These are phyloP conservation scores for Polydrusus cervinus DNA, from an alignment of 2,888 invertebrate genomes.

Conservation along the genomic window DNA sequence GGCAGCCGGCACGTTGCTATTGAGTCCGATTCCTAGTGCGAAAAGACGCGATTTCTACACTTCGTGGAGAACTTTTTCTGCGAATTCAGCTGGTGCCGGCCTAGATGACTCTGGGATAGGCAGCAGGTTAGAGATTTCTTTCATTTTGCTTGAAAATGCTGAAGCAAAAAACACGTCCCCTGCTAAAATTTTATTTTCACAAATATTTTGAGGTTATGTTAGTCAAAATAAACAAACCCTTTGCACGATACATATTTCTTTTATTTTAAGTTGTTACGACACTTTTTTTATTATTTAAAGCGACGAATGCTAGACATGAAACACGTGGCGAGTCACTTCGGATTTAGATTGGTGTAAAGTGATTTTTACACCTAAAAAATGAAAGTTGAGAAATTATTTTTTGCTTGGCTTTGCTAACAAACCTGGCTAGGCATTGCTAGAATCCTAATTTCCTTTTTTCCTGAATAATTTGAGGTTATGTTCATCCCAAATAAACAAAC, in stretches of 20 bases:
- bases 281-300: too few species aligned
- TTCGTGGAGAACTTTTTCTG: conserved; percentile 5
- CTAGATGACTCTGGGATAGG: conserved; percentile 47
- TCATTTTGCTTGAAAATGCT: not conserved
- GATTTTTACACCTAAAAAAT: too few species aligned
- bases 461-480: conserved; percentile 30
- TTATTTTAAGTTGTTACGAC: too few species aligned
- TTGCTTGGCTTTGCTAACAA: conserved; percentile 7
- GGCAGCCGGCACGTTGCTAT: conserved; percentile 63
- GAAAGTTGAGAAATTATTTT: too few species aligned
- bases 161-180: too few species aligned
- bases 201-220: conserved; percentile 31
- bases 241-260: conserved; percentile 12
- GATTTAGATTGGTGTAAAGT: too few species aligned
- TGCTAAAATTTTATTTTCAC: conserved; percentile 13
- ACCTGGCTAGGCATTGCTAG: conserved; percentile 24
- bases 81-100: conserved; percentile 27
- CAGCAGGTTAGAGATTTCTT: conserved; percentile 48
- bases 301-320: too few species aligned
- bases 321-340: too few species aligned
- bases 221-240: conserved; percentile 25
- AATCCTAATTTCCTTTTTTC: not conserved
- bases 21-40: conserved; percentile 31
- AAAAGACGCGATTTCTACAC: conserved; percentile 28
- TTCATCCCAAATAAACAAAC: conserved; percentile 22